Evolutionary conservation across 2,888 invertebrate species (phyloP), one percentile per base, ranked within the genome.

Genomic region (Ormyrus labotus): DNA sequence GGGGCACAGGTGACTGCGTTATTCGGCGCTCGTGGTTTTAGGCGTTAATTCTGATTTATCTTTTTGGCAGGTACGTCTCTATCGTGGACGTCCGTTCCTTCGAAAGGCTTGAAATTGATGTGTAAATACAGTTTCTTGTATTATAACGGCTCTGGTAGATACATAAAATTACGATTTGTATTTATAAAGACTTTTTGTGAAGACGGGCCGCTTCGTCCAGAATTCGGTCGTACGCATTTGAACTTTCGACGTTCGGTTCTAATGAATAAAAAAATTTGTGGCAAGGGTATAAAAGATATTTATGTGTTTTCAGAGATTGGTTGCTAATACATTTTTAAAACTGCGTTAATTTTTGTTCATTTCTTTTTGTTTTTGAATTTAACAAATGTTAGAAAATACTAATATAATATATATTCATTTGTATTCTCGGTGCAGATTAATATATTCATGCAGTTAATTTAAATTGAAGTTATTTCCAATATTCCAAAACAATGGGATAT

Each of bases 91-190:
- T 70, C 60, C 47, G 5, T 47, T 57, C 47, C 48, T 63, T 47
- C 10, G 13, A 47, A 45, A 65, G 19, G 13, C 53, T 48, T 6
- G 6, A 47, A 65, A 73, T 69, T 51, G 45, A 64, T 57, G 64
- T 51, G 58, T 64, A 69, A 58, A 65, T 64, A 58, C 6, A 53
- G 9, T 60, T 75, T 63, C 57, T 63, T 55, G 5, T 11, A 51
- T 47, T 55, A 47, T 70, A 60, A 61, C 61, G 80, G 68, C 65
- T 45, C 45, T 3, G n/a, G 57, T 11, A 34, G 76, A 76, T 80
- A 76, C 76, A 80, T 76, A 76, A 80, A 80, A 80, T 76, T 76
- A 76, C 80, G 48, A 80, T 80, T 80, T 76, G 76, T 76, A 80
- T 76, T 72, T 80, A 68, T 68, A 67, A 72, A 74, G 34, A 58